Evolutionary conservation across 2,888 invertebrate species (phyloP), one percentile per base, ranked within the genome.

Genomic region (Athalia rosae): DNA sequence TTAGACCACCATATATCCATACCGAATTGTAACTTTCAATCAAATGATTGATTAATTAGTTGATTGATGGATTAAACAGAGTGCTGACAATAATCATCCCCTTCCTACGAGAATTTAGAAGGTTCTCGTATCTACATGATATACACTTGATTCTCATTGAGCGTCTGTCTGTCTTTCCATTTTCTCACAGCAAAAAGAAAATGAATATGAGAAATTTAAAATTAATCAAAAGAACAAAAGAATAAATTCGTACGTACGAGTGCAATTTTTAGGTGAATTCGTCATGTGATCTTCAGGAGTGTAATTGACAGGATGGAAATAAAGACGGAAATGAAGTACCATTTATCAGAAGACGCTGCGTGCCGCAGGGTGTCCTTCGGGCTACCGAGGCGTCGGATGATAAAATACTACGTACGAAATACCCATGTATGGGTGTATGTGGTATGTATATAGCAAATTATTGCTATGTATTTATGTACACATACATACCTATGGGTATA

Each of bases 251-350:
- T 7, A 50, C 11, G 7, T 50, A 11, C 1, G 3, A 50, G 11
- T 3, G 50, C 9, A 50, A 50, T 4, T 9, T 50, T 7, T 7
- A 50, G 11, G 11, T 7, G 11, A 50, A 50, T 50, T 9, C 3
- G 11, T 50, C 50, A 50, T 28, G 28, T 28, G 2, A 28, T 28
- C 28, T 28, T 28, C 28, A 2, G 28, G 28, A n/a, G 47, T 6
- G 28, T 41, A 67, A 67, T 67, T 67, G 67, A 67, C 67, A 67
- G 67, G 67, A 67, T 67, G 67, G 53, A 67, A 67, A 67, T 67
- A 67, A 67, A 67, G 67, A 41, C 67, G 67, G 53, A 67, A 62
- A 67, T 48, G 53, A 53, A 67, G 41, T 48, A 28, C 67, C 50
- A 67, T 67, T 67, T 50, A 67, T 67, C 67, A 67, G 67, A 50